A percentile compares a stretch with the other conserved stretches of the same genome.
These are phyloP conservation scores for Cuculus canorus DNA, from an alignment of 2,797 vertebrate species.

Conservation along the genomic window DNA sequence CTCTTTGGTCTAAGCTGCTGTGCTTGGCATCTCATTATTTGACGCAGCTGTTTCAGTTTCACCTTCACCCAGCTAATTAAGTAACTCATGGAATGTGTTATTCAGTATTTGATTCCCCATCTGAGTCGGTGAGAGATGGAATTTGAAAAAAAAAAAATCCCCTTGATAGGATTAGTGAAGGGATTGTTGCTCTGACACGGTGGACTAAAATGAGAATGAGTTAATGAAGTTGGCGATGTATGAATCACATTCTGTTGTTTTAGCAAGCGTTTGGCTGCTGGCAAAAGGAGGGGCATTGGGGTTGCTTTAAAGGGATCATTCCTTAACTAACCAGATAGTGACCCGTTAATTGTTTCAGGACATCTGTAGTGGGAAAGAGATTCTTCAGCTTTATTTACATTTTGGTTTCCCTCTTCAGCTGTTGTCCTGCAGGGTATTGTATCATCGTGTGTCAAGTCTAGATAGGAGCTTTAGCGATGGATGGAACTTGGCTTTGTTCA, in stretches of 20 bases:
- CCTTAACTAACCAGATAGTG: neutral
- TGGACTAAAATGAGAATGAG: neutral
- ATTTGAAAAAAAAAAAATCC: neutral
- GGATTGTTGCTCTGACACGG: neutral
- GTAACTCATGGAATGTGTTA: conserved; percentile 74
- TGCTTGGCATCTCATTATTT: conserved; percentile 76
- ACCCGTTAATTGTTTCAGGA: neutral
- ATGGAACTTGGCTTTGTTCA: neutral
- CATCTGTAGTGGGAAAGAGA: neutral
- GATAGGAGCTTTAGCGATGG: neutral
- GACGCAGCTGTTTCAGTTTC: conserved; percentile 73
- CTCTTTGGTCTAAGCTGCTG: conserved; percentile 57
- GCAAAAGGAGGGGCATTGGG: neutral
- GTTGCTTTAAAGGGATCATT: neutral
- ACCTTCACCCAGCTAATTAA: conserved; percentile 81
- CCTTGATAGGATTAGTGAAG: conserved; percentile 39
- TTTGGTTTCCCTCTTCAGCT: neutral
- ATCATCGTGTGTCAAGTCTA: neutral
- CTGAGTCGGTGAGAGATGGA: conserved; percentile 40
- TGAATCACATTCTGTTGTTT: neutral
- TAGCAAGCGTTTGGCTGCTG: neutral
- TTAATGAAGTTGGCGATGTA: neutral
- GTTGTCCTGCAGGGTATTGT: neutral
- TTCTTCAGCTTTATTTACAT: neutral
- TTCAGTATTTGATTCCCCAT: conserved; percentile 67